These are phyloP conservation scores for Atethmia centrago DNA, from an alignment of 2,888 invertebrate genomes.

Conservation along the genomic window DNA sequence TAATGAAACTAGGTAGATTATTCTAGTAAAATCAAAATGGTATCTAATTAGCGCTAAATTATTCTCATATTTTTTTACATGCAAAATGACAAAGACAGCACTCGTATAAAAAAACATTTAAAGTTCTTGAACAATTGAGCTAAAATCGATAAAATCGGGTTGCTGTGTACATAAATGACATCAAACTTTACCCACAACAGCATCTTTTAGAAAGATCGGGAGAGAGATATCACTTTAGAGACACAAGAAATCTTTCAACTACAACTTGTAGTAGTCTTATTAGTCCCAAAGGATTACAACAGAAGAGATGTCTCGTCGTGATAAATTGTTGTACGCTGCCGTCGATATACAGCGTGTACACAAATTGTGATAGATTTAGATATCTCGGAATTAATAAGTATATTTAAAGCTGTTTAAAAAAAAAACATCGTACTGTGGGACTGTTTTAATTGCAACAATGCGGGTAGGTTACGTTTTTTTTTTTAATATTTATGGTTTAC, in stretches of 20 bases:
- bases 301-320: constrained; percentile 46
- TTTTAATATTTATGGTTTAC: no score
- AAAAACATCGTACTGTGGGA: not conserved
- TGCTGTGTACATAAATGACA: not conserved
- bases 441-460: not conserved
- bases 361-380: not conserved
- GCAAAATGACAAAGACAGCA: not conserved
- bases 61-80: not conserved
- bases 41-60: no score
- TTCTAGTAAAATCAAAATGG: constrained; percentile 8
- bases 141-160: not conserved
- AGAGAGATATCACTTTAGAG: constrained; percentile 48
- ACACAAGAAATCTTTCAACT: constrained; percentile 44
- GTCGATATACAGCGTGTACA: constrained; percentile 39
- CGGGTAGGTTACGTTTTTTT: not conserved
- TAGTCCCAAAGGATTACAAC: constrained; percentile 58
- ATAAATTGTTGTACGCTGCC: constrained; percentile 49
- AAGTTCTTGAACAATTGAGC: no score
- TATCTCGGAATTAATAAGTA: not conserved
- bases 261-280: constrained; percentile 56
- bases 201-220: constrained; percentile 12
- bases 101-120: not conserved
- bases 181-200: not conserved
- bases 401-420: not conserved
- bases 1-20: not conserved